Base-by-base conservation (phyloP, 2,888 invertebrate genomes). In the Tineola bisselliella region DNA sequence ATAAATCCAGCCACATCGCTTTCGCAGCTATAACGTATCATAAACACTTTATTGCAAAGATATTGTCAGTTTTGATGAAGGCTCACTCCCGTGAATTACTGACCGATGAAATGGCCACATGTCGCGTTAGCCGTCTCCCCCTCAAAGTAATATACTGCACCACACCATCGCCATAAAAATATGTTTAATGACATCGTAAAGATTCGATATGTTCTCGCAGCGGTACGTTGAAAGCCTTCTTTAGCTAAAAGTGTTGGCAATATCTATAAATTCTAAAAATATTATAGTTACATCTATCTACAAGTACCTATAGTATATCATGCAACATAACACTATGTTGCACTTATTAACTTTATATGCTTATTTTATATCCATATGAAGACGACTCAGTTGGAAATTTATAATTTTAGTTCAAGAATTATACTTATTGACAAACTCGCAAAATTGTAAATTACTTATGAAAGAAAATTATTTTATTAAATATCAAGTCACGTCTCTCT, bases 141-240 rank as follows among this genome's bases (percentile, higher is more conserved):
- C 79, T 73, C 67, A 59, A 66, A 69, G 74, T 77, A 79, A 77
- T 81, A 81, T 74, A 73, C 52, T 54, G 79, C 81, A 76, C 77
- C 76, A 73, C 77, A 75, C 78, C 79, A 78, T 81, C 77, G 75
- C 79, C 84, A 75, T 86, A 84, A 87, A 86, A 86, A 84, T 84
- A 83, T 84, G 80, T 86, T 84, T 86, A 84, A 84, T 84, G 82
- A 78, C 73, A 70, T 77, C 83, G 76, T 87, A 84, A 86, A 84
- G 73, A 78, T 79, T 76, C 79, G 79, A 83, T 81, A 81, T 79
- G 79, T 78, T 76, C 74, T 69, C 71, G 69, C 71, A 71, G 71
- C 70, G 69, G 69, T 70, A 68, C 67, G 66, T 73, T 79, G 76
- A 81, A 79, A 82, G 78, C 78, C 72, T 75, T 69, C 76, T 71